These are phyloP conservation scores for Selenia dentaria DNA, from an alignment of 2,888 invertebrate species.

Conservation along the genomic window DNA sequence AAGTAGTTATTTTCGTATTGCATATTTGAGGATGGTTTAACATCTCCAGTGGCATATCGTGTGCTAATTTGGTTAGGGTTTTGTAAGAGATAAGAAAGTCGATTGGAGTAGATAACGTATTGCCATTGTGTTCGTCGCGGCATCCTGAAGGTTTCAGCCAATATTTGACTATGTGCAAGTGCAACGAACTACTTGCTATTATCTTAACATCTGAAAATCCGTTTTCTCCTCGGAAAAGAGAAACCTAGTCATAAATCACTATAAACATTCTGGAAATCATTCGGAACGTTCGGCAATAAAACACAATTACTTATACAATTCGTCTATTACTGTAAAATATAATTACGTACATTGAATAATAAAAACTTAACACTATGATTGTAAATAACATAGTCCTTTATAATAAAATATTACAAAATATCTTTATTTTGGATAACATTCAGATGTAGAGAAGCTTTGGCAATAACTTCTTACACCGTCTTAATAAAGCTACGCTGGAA, in stretches of 20 bases:
- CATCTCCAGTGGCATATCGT: constrained; percentile 3
- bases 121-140: not conserved
- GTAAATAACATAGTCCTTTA: constrained; percentile 20
- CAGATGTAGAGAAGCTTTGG: constrained; percentile 26
- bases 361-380: constrained; percentile 11
- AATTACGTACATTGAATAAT: constrained; percentile 6
- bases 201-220: too few species aligned
- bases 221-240: too few species aligned
- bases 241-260: too few species aligned
- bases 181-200: not conserved
- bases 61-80: constrained; percentile 13
- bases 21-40: constrained; percentile 16
- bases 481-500: constrained; percentile 24
- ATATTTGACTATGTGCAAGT: constrained; percentile 2
- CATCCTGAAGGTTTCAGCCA: not conserved
- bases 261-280: too few species aligned
- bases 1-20: constrained; percentile 4
- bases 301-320: too few species aligned
- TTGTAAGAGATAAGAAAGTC: constrained; percentile 1
- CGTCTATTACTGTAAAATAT: constrained; percentile 2
- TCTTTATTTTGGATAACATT: constrained; percentile 2
- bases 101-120: not conserved
- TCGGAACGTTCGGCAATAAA: too few species aligned
- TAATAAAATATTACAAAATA: constrained; percentile 13
- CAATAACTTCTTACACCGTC: constrained; percentile 18